phyloP scores from a whole-genome alignment of 1,140 invertebrate genomes.

The Drosophila pachea region DNA sequence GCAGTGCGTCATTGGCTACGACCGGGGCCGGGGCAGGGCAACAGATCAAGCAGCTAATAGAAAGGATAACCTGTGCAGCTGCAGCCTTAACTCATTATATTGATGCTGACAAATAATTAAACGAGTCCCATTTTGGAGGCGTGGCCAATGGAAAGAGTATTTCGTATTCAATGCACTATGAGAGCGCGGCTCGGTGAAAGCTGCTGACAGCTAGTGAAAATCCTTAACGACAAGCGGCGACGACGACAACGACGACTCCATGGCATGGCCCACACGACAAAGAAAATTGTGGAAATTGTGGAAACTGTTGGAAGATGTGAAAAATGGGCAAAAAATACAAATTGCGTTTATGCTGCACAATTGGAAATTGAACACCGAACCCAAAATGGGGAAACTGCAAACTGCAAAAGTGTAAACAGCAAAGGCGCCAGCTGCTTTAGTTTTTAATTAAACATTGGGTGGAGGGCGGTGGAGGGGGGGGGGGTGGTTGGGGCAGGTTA shows the following conservation, averaged over 20 bases:
- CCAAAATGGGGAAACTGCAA: conserved; percentile 32
- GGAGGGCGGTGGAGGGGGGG: too few species aligned
- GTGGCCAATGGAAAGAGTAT: neutral
- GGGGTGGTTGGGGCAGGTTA: conserved; percentile 36
- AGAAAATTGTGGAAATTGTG: conserved; percentile 19
- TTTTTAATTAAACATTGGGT: conserved; percentile 73
- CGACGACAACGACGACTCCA: too few species aligned
- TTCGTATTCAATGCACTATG: neutral
- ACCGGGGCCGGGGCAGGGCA: too few species aligned
- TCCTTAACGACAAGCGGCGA: conserved; percentile 20
- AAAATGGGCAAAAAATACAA: conserved; percentile 31
- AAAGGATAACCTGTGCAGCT: conserved; percentile 13
- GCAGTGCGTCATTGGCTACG: conserved; percentile 26
- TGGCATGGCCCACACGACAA: conserved; percentile 12
- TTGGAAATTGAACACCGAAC: conserved; percentile 11
- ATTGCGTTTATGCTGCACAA: conserved; percentile 51
- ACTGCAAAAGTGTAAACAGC: conserved; percentile 44
- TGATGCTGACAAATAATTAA: conserved; percentile 1
- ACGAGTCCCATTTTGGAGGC: neutral
- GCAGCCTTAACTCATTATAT: conserved; percentile 11
- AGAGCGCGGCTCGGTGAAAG: conserved; percentile 10
- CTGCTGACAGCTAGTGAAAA: conserved; percentile 43
- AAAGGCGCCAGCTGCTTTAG: conserved; percentile 54
- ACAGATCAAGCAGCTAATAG: neutral
- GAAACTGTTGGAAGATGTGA: conserved; percentile 14